These are phyloP conservation scores for Buceros bicornis DNA, from an alignment of 2,797 vertebrate genomes.

Conservation along the genomic window DNA sequence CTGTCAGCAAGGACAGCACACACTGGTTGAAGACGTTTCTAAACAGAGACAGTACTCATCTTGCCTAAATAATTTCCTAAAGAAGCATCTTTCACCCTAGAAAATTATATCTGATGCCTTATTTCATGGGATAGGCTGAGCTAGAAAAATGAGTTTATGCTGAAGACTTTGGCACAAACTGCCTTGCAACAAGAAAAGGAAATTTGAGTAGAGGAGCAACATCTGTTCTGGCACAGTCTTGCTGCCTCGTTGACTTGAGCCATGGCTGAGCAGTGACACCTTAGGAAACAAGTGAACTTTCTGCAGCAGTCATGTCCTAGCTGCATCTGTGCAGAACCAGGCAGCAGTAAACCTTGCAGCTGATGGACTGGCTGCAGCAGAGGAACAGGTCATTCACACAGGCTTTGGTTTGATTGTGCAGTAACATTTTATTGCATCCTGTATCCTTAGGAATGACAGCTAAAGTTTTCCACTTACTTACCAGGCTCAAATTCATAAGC, in stretches of 20 bases:
- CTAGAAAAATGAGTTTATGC: not conserved
- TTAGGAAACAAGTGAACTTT: not conserved
- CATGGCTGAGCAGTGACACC: not conserved
- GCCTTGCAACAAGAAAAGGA: not conserved
- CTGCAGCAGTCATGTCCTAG: not conserved
- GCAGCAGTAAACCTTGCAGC: not conserved
- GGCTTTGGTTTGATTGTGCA: not conserved
- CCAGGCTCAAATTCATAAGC: not conserved
- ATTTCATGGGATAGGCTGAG: not conserved
- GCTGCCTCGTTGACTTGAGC: not conserved
- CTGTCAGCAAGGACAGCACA: not conserved
- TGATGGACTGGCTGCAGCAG: not conserved
- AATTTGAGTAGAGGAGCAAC: not conserved
- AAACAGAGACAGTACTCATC: not conserved
- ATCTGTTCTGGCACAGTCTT: not conserved
- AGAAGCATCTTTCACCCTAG: not conserved
- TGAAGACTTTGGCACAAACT: not conserved
- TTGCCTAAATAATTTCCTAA: not conserved
- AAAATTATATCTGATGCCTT: not conserved
- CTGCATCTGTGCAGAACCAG: not conserved
- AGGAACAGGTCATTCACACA: not conserved
- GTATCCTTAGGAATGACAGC: not conserved
- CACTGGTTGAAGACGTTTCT: not conserved
- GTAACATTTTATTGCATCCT: conserved; percentile 55
- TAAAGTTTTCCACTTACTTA: conserved; percentile 5